Evolutionary conservation across 2,113 vertebrate genomes (phyloP), one percentile per base, ranked within the genome.

Genomic region (Mesitornis unicolor): DNA sequence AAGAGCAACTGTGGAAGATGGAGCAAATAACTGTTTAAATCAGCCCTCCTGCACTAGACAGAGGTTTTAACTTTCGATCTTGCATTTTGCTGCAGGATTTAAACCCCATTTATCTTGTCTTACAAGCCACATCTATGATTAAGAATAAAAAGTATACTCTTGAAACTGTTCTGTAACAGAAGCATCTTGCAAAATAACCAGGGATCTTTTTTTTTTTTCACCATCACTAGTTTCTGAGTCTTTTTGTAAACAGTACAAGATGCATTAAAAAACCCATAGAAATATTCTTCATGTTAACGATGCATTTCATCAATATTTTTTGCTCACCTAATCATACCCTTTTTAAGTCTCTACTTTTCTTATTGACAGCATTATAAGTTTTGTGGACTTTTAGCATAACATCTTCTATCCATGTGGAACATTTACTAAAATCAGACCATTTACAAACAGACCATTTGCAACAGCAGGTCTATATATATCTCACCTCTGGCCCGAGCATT

Each of bases 401-500:
- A 56, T 15, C 51, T 35, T 59, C 50, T 22, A 17, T 17, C 45
- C 36, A 33, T 1, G 7, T 65, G 76, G 60, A 87, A 90, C 29
- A 54, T 26, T 60, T 64, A 57, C 59, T 43, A 63, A 69, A 75
- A 80, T 10, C 16, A 78, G 40, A 40, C 9, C 47, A 19, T 76
- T 82, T 74, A 28, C 47, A 75, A 80, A 91, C 31, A 47, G 48
- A 67, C 53, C 42, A 45, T 17, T 45, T 45, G 16, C 45, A 45
- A 45, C 45, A 45, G 16, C 45, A 75, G 5, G 7, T 22, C 61
- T 73, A 0, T 13, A 15, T 53, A 53, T 86, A 87, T 73, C 98
- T 98, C 79, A 99, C 99, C 99, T 99, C 99, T 76, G 98, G 98
- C 68, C 98, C 99, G 0, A 99, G 98, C 98, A 99, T 98, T 42